Evolutionary conservation across 1,140 invertebrate species (phyloP).

Genomic region (Magallana angulata): DNA sequence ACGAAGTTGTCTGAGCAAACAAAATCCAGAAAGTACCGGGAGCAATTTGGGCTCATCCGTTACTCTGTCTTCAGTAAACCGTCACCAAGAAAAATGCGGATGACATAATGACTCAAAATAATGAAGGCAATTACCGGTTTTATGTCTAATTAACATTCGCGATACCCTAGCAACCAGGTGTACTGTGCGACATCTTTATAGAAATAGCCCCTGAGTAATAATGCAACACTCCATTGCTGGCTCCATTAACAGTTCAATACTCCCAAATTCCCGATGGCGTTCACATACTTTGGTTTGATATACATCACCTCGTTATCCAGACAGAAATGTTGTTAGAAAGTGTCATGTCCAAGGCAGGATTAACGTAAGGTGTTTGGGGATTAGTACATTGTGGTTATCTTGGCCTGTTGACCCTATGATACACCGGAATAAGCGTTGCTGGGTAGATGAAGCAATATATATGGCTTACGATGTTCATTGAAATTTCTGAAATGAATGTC

Average conservation of each 20-base stretch:
- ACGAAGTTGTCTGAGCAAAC: conserved; percentile 7
- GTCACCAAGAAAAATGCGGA: conserved; percentile 8
- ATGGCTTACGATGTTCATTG: not conserved
- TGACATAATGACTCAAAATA: conserved; percentile 30
- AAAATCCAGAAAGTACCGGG: not conserved
- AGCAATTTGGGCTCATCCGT: not conserved
- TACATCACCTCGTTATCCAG: not conserved
- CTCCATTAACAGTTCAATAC: not conserved
- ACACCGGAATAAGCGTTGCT: not conserved
- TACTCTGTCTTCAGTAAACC: not conserved
- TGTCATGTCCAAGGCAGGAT: not conserved
- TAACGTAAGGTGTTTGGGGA: not conserved
- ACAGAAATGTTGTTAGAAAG: not conserved
- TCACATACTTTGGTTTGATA: not conserved
- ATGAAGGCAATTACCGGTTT: conserved; percentile 35
- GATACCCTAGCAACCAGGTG: not conserved
- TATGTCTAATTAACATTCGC: conserved; percentile 16
- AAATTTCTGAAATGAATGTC: no score
- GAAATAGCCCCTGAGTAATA: conserved; percentile 17
- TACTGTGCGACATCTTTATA: not conserved
- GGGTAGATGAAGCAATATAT: not conserved
- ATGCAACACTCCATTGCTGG: not conserved
- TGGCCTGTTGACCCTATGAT: not conserved
- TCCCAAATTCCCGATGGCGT: not conserved
- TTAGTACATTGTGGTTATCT: not conserved